Percentiles rank a stretch among this genome's conserved stretches.
phyloP scores from a whole-genome alignment of 2,797 vertebrate genomes.

The Neopelma chrysocephalum region DNA sequence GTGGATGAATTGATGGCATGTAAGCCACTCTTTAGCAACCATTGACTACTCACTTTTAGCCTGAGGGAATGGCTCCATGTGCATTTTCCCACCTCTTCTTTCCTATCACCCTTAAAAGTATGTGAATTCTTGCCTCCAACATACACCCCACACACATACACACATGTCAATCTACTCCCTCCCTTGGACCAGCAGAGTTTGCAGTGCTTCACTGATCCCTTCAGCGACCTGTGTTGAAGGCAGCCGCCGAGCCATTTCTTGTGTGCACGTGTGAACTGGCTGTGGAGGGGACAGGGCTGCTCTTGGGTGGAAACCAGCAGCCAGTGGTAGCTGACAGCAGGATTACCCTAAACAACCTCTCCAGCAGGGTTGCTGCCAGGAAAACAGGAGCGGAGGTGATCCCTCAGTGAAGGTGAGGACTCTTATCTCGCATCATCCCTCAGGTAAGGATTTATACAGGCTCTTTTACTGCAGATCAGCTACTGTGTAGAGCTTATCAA shows the following conservation, averaged over 20 bases:
- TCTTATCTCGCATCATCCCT: neutral
- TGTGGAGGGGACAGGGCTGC: neutral
- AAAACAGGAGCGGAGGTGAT: neutral
- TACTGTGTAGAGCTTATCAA: neutral
- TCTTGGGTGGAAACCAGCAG: neutral
- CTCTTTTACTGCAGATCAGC: neutral
- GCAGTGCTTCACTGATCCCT: neutral
- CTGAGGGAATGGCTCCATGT: neutral
- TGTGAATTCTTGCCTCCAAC: neutral
- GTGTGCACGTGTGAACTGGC: neutral
- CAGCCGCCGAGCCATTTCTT: neutral
- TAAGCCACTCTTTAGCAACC: neutral
- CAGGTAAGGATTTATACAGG: neutral
- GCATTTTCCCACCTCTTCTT: neutral
- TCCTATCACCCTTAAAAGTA: neutral
- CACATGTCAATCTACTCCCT: neutral
- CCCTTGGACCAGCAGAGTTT: neutral
- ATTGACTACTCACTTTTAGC: neutral
- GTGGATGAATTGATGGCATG: neutral
- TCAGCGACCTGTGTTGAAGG: neutral
- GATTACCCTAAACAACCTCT: neutral
- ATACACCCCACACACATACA: too few relatives aligned
- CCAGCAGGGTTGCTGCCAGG: neutral
- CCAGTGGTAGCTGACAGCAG: neutral
- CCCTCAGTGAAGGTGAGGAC: neutral